Percentiles rank a stretch among this genome's conserved stretches.
Evolutionary conservation across 2,113 vertebrate species (phyloP).

Genomic region (Rhipidura dahli): DNA sequence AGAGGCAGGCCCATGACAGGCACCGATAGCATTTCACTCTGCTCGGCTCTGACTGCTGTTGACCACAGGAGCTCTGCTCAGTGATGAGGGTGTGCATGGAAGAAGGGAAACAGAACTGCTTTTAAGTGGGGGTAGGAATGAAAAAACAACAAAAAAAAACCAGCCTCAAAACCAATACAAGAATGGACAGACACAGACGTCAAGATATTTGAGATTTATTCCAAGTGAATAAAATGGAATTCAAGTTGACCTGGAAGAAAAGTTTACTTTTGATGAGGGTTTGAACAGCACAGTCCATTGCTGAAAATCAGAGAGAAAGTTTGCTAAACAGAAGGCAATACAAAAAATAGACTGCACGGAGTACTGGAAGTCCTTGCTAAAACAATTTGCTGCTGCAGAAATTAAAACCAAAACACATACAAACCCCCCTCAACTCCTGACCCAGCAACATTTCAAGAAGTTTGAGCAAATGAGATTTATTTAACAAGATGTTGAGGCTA

Average conservation of each 20-base stretch:
- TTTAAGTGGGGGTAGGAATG: background rate
- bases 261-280: slow-evolving; percentile 7
- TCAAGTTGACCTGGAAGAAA: slow-evolving; percentile 1
- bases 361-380: background rate
- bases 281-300: background rate
- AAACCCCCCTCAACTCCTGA: background rate
- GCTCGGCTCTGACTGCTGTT: background rate
- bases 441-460: background rate
- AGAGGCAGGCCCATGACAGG: slow-evolving; percentile 55
- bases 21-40: background rate
- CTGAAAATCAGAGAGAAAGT: slow-evolving; percentile 24
- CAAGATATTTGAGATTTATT: background rate
- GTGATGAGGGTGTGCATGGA: background rate
- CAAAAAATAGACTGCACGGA: background rate
- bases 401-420: background rate
- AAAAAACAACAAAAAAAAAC: background rate
- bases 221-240: slow-evolving; percentile 50
- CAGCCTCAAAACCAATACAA: background rate
- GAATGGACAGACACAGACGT: background rate
- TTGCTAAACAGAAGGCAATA: background rate
- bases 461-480: background rate
- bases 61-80: background rate
- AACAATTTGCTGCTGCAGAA: background rate
- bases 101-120: background rate
- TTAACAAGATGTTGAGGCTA: background rate